These are phyloP conservation scores for Reticulitermes lucifugus DNA, from an alignment of 2,888 invertebrate species.

Conservation along the genomic window DNA sequence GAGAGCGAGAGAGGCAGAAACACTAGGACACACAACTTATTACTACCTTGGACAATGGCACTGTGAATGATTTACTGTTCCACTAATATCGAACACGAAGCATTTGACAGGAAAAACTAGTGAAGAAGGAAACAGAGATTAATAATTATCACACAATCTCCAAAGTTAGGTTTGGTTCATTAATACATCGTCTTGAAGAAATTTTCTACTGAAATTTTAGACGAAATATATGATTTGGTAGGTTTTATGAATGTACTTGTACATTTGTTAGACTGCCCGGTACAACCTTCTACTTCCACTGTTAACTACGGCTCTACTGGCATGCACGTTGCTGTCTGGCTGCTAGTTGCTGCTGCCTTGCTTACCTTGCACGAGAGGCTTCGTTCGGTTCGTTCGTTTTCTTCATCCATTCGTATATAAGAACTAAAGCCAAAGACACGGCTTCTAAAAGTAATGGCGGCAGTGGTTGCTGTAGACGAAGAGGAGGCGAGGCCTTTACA, in stretches of 20 bases:
- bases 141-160: not conserved
- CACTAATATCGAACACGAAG: not conserved
- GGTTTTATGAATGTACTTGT: not conserved
- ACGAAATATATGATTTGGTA: not conserved
- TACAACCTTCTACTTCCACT: constrained; percentile 41
- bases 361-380: constrained; percentile 34
- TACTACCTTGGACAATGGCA: not conserved
- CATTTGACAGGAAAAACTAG: not conserved
- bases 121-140: not conserved
- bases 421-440: constrained; percentile 43
- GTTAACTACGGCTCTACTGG: constrained; percentile 47
- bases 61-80: not conserved
- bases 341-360: constrained; percentile 24
- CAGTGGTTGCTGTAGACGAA: constrained; percentile 27
- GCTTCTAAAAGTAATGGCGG: constrained; percentile 47
- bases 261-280: not conserved
- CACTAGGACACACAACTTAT: not conserved
- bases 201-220: not conserved
- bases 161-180: not conserved
- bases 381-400: not conserved
- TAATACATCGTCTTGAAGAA: not conserved
- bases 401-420: constrained; percentile 29
- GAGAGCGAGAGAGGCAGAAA: not conserved
- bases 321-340: constrained; percentile 20
- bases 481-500: constrained; percentile 47